A percentile compares a stretch with the other conserved stretches of the same genome.
phyloP scores from a whole-genome alignment of 2,113 vertebrate species.

The Rhinolophus ferrumequinum region DNA sequence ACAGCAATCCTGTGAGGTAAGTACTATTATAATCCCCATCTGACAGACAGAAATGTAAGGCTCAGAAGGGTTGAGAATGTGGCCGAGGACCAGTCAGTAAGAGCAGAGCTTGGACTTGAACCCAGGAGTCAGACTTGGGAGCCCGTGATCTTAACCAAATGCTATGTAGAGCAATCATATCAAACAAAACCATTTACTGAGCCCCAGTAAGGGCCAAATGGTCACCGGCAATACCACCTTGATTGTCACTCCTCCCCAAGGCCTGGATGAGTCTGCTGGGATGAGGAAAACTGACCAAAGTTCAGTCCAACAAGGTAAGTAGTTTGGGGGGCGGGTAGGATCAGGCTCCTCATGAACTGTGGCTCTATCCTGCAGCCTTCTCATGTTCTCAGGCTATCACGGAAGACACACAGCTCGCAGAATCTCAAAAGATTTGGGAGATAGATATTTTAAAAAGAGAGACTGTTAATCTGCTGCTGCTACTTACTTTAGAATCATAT shows the following conservation, averaged over 20 bases:
- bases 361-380: neutral
- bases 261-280: neutral
- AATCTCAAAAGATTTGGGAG: neutral
- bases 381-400: neutral
- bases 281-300: neutral
- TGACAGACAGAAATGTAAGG: neutral
- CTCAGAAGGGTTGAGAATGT: neutral
- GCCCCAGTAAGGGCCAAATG: neutral
- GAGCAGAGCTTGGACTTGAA: neutral
- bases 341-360: accelerated
- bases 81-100: neutral
- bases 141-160: neutral
- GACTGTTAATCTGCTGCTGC: neutral
- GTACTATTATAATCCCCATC: neutral
- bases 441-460: neutral
- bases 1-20: neutral
- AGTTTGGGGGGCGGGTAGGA: too few species aligned
- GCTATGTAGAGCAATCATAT: neutral
- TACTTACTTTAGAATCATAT: neutral
- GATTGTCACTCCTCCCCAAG: neutral
- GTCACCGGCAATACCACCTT: neutral
- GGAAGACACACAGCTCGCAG: neutral
- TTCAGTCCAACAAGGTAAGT: neutral
- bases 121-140: neutral
- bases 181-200: neutral